Conservation (phyloP, 2,797 vertebrate species). For the Peromyscus melanophrys region DNA sequence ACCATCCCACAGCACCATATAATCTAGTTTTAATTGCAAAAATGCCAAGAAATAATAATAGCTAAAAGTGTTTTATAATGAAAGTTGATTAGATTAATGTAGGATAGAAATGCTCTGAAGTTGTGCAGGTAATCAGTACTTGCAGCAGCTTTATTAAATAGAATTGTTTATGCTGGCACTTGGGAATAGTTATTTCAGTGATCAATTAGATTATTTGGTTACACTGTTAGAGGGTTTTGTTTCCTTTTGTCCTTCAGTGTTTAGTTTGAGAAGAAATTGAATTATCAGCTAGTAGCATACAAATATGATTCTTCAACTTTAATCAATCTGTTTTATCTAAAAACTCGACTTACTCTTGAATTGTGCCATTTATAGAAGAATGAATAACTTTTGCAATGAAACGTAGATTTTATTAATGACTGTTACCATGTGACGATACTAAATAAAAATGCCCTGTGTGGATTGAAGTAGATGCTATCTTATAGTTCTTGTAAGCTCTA, state of each 20-base stretch:
- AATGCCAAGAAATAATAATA: constrained; percentile 48
- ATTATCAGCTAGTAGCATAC: constrained; percentile 20
- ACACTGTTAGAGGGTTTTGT: constrained; percentile 11
- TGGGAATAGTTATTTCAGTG: constrained; percentile 64
- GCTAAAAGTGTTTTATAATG: constrained; percentile 36
- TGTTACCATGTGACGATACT: constrained; percentile 55
- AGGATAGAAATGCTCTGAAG: not conserved
- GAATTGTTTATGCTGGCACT: constrained; percentile 43
- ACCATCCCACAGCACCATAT: not conserved
- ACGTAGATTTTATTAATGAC: constrained; percentile 7
- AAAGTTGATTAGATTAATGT: not conserved
- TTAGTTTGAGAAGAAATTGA: constrained; percentile 57
- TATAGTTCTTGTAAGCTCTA: not conserved
- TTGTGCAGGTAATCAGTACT: constrained; percentile 43
- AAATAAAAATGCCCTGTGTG: constrained; percentile 35
- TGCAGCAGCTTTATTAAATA: constrained; percentile 11
- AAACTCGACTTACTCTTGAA: constrained; percentile 45
- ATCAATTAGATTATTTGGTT: constrained; percentile 47
- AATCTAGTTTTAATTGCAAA: constrained; percentile 48
- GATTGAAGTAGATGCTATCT: constrained; percentile 42
- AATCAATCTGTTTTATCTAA: constrained; percentile 37
- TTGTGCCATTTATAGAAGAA: not conserved
- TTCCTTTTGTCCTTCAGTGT: not conserved
- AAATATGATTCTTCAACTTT: constrained; percentile 51
- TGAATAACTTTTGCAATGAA: not conserved